A percentile compares a stretch with the other conserved stretches of the same genome.
phyloP scores from a whole-genome alignment of 2,888 invertebrate genomes.

The Nemoura dubitans region DNA sequence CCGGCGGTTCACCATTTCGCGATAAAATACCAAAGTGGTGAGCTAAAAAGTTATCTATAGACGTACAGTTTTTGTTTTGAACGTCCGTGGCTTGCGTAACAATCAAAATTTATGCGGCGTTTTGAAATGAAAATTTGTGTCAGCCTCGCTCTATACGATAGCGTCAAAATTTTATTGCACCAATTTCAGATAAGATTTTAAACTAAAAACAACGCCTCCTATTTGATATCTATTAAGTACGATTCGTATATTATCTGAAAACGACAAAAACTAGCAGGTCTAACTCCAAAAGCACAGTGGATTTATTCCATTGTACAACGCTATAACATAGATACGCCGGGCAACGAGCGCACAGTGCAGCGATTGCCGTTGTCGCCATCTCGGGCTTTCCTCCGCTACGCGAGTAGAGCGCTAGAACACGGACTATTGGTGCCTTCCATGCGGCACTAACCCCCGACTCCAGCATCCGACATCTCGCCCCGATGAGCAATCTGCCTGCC shows the following conservation, averaged over 20 bases:
- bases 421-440: background rate
- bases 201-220: background rate
- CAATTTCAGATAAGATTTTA: background rate
- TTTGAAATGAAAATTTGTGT: background rate
- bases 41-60: background rate
- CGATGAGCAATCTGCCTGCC: constrained; percentile 67
- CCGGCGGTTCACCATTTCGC: background rate
- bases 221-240: background rate
- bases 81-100: background rate
- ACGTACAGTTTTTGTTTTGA: background rate
- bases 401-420: background rate
- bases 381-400: background rate
- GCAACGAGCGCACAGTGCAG: too few relatives aligned
- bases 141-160: background rate
- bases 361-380: background rate
- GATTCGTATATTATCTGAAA: background rate
- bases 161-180: background rate
- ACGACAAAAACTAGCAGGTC: background rate
- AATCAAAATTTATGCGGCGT: background rate
- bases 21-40: background rate
- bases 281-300: background rate
- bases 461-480: constrained; percentile 61
- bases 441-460: constrained; percentile 58
- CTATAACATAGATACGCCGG: background rate
- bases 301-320: background rate